These are phyloP conservation scores for Sphaerophoria rueppellii DNA, from an alignment of 2,888 invertebrate species.

Conservation along the genomic window DNA sequence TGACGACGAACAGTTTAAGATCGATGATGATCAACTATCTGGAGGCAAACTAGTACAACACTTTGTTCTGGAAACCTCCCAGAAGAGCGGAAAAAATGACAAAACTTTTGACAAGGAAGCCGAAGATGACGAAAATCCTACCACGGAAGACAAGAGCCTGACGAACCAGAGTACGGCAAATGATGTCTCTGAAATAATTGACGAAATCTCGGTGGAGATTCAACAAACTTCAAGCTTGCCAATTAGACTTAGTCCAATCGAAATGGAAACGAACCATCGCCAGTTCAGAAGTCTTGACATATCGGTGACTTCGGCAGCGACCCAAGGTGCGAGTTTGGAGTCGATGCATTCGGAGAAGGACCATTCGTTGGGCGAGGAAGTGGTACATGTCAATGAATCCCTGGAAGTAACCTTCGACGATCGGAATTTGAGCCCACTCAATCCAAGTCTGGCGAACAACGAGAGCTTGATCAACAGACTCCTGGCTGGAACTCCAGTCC, in stretches of 20 bases:
- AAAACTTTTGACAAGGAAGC: slow-evolving; percentile 67
- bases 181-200: slow-evolving; percentile 80
- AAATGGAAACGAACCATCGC: slow-evolving; percentile 64
- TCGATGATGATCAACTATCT: slow-evolving; percentile 80
- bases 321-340: slow-evolving; percentile 45
- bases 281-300: slow-evolving; percentile 58
- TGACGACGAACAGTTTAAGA: slow-evolving; percentile 77
- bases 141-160: slow-evolving; percentile 76
- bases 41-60: slow-evolving; percentile 81
- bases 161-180: slow-evolving; percentile 81
- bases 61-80: slow-evolving; percentile 76
- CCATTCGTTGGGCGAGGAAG: slow-evolving; percentile 79
- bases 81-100: slow-evolving; percentile 51
- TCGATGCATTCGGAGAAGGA: slow-evolving; percentile 78
- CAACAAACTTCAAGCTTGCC: slow-evolving; percentile 61
- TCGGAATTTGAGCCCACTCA: slow-evolving; percentile 75
- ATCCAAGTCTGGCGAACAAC: slow-evolving; percentile 75
- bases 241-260: slow-evolving; percentile 44
- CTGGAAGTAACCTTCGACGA: slow-evolving; percentile 79
- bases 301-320: slow-evolving; percentile 32
- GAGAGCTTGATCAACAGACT: slow-evolving; percentile 75
- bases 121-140: background rate
- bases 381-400: slow-evolving; percentile 79
- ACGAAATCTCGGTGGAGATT: slow-evolving; percentile 76
- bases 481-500: slow-evolving; percentile 71